phyloP scores from a whole-genome alignment of 92 coral and sea anemone genomes.

The Chrysogorgia sp. region DNA sequence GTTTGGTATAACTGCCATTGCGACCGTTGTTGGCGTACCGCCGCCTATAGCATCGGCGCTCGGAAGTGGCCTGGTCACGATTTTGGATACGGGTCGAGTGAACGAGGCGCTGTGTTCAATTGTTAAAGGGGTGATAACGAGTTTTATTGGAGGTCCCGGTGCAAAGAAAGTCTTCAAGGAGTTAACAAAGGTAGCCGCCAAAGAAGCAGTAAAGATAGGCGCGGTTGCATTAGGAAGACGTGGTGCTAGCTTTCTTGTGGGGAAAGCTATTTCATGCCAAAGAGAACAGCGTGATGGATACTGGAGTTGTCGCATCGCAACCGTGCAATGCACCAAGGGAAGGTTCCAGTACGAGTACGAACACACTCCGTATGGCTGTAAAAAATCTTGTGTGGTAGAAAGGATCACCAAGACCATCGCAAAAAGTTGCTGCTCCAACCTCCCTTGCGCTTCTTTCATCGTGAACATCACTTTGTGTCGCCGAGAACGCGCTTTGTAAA shows the following conservation, averaged over 20 bases:
- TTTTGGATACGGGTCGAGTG: background rate
- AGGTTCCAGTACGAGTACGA: slow-evolving; percentile 54
- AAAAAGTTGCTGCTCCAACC: slow-evolving; percentile 63
- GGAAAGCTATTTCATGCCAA: background rate
- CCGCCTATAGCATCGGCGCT: background rate
- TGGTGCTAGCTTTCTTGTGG: background rate
- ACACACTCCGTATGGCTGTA: slow-evolving; percentile 57
- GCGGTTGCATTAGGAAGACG: background rate
- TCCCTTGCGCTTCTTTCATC: slow-evolving; percentile 59
- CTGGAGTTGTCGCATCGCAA: slow-evolving; percentile 35
- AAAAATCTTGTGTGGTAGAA: slow-evolving; percentile 64
- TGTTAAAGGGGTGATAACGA: background rate
- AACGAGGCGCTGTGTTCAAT: slow-evolving; percentile 1
- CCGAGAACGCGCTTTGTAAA: slow-evolving; percentile 63
- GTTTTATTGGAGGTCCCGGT: background rate
- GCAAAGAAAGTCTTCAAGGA: background rate
- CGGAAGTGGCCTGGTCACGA: background rate
- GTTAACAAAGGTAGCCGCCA: background rate
- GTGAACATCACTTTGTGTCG: slow-evolving; percentile 60
- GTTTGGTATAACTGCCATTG: background rate
- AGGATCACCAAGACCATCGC: slow-evolving; percentile 59
- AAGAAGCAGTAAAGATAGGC: background rate
- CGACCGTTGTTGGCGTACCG: background rate
- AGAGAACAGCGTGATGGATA: slow-evolving; percentile 2
- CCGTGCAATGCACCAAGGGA: slow-evolving; percentile 38